Percentiles rank a stretch among this genome's conserved stretches.
phyloP scores from a whole-genome alignment of 2,113 vertebrate genomes.

The Poecilia latipinna region DNA sequence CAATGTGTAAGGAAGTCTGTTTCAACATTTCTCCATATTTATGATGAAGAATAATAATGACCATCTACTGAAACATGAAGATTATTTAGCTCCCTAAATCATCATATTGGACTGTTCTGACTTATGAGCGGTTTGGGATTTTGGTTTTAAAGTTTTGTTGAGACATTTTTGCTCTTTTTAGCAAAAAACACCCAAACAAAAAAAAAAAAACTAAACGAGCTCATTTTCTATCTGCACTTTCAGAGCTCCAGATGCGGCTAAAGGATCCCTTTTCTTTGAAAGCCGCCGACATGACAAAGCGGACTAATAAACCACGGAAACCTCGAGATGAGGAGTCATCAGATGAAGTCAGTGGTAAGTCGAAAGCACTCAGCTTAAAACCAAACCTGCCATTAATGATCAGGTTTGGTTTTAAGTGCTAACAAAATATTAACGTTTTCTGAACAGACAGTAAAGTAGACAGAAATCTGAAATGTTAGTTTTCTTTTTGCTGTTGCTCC shows the following conservation, averaged over 20 bases:
- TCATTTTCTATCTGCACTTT: conserved; percentile 45
- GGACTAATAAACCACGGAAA: conserved; percentile 87
- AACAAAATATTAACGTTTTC: not conserved
- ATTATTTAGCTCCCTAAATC: too few relatives aligned
- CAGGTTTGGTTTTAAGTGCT: not conserved
- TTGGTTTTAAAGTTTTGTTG: not conserved
- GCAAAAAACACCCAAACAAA: not conserved
- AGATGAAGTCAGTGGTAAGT: conserved; percentile 92
- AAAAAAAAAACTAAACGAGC: not conserved
- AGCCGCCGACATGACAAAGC: conserved; percentile 89
- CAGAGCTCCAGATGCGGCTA: conserved; percentile 93
- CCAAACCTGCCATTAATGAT: too few relatives aligned
- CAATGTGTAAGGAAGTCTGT: too few relatives aligned
- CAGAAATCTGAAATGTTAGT: not conserved
- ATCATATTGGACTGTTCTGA: not conserved
- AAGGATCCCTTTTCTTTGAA: conserved; percentile 90
- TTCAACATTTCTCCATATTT: too few relatives aligned
- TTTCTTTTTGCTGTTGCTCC: not conserved
- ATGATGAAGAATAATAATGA: too few relatives aligned
- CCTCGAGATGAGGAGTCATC: conserved; percentile 95
- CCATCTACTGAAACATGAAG: too few relatives aligned
- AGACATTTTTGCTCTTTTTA: not conserved
- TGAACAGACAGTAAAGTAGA: not conserved
- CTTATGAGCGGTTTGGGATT: not conserved
- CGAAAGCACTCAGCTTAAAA: not conserved